Evolutionary conservation across 2,113 vertebrate genomes (phyloP).

Genomic region (Siniperca knerii): DNA sequence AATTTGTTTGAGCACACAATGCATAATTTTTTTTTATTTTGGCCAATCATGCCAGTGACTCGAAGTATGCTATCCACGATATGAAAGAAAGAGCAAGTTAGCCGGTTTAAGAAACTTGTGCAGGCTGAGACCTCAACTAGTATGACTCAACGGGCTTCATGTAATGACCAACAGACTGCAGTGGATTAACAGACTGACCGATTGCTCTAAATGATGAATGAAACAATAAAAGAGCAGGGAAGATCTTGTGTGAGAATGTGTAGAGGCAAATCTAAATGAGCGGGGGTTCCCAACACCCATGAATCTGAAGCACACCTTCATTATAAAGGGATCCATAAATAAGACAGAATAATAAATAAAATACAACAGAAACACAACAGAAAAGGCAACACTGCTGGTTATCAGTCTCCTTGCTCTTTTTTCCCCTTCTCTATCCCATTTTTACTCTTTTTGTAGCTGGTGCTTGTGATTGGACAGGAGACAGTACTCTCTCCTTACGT

Average conservation of each 20-base stretch:
- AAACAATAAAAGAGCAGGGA: conserved; percentile 38
- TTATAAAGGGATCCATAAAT: conserved; percentile 77
- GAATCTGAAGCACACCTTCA: conserved; percentile 69
- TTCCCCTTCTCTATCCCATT: conserved; percentile 42
- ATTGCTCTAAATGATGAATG: conserved; percentile 37
- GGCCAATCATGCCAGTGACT: conserved; percentile 16
- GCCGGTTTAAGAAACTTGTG: conserved; percentile 6
- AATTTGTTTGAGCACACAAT: conserved; percentile 24
- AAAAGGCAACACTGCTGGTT: conserved; percentile 84
- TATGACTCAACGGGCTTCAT: conserved; percentile 18
- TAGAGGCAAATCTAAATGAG: conserved; percentile 63
- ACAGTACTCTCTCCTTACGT: conserved; percentile 70
- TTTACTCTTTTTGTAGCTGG: conserved; percentile 71
- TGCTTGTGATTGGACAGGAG: conserved; percentile 81
- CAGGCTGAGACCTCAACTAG: conserved; percentile 39
- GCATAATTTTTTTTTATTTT: conserved; percentile 16
- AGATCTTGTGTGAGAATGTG: conserved; percentile 51
- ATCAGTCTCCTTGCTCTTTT: conserved; percentile 69
- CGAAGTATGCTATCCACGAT: background rate
- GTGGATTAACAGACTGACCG: conserved; percentile 20
- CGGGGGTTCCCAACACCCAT: conserved; percentile 56
- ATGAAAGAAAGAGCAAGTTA: conserved; percentile 8
- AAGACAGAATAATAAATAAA: conserved; percentile 75
- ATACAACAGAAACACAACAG: conserved; percentile 74
- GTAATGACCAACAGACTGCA: conserved; percentile 18